Conservation (phyloP, 2,888 invertebrate species). For the Campoplex nolae region DNA sequence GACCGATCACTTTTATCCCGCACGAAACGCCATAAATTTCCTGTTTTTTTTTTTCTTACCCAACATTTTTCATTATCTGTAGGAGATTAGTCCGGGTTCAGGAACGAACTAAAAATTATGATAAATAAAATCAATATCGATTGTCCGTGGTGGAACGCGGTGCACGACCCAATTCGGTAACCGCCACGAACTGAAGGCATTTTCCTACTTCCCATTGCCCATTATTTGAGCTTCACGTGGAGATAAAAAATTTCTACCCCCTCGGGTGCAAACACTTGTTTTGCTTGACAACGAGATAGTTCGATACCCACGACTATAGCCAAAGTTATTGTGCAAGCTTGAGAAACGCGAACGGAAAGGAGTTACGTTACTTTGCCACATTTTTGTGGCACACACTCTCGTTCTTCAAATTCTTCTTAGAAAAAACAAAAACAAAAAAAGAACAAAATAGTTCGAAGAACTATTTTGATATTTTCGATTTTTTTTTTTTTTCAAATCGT, state of each 20-base stretch:
- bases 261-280: conserved; percentile 73
- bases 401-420: neutral
- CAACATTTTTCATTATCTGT: neutral
- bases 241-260: conserved; percentile 51
- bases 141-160: conserved; percentile 24
- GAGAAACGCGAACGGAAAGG: conserved; percentile 14
- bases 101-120: neutral
- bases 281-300: conserved; percentile 81
- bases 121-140: conserved; percentile 35
- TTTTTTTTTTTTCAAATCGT: too few species aligned
- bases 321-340: conserved; percentile 52
- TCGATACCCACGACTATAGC: conserved; percentile 74
- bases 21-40: neutral
- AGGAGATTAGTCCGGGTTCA: neutral
- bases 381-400: neutral
- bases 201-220: conserved; percentile 42
- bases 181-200: conserved; percentile 72
- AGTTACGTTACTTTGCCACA: neutral
- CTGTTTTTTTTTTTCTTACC: neutral
- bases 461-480: too few species aligned
- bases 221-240: conserved; percentile 53
- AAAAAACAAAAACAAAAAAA: too few species aligned
- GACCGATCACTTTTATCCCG: neutral
- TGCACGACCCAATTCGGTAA: conserved; percentile 68
- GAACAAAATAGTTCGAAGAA: neutral